phyloP scores from a whole-genome alignment of 2,888 invertebrate species.

The Patella depressa region DNA sequence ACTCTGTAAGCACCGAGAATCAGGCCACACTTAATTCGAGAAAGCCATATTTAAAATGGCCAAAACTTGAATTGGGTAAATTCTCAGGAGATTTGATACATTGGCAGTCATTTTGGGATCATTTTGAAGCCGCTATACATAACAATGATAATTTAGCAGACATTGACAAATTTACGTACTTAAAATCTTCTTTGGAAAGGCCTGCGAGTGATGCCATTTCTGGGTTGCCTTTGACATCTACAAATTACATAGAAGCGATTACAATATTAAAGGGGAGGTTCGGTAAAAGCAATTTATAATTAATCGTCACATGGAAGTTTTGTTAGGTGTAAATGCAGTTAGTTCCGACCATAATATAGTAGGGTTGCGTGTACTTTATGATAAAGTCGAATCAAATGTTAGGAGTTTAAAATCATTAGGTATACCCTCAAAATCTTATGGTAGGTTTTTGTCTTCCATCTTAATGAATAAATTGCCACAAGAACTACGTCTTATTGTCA shows the following conservation, averaged over 20 bases:
- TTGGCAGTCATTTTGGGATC: background rate
- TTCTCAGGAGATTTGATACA: background rate
- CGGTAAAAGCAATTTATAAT: background rate
- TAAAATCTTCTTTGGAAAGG: background rate
- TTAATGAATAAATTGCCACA: background rate
- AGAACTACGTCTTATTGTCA: background rate
- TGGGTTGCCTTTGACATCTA: conserved; percentile 3
- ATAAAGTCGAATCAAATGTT: background rate
- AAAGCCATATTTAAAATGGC: background rate
- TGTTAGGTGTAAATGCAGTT: background rate
- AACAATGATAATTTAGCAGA: background rate
- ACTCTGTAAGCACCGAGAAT: background rate
- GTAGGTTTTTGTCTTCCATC: background rate
- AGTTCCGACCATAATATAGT: background rate
- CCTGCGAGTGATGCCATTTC: background rate
- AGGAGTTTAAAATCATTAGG: background rate
- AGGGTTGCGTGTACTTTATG: background rate
- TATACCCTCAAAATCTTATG: background rate
- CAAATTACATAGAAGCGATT: background rate
- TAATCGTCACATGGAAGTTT: background rate
- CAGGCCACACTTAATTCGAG: background rate
- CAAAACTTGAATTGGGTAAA: background rate
- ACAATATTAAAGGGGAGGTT: background rate
- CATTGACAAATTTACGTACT: conserved; percentile 6
- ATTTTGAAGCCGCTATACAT: background rate